Base-by-base conservation (phyloP, 2,888 invertebrate species). In the Perizoma flavofasciatum region DNA sequence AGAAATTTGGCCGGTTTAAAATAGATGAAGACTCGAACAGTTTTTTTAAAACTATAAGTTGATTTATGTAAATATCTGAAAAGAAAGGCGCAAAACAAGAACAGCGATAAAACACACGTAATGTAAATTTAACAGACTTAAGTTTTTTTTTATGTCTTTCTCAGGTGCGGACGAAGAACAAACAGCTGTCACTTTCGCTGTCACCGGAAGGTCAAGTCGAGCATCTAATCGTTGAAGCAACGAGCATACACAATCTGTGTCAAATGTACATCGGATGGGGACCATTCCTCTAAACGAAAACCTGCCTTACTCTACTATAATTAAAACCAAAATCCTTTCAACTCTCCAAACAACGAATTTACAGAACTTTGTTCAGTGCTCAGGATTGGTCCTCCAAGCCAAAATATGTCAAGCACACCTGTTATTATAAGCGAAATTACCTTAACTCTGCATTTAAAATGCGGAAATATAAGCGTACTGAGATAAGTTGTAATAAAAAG, bases 191-290 rank as follows among this genome's bases (percentile, higher is more conserved):
- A 56, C 93, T 96, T 73, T 96, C 95, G 0, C 86, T 98, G 55
- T 98, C 98, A 3, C 96, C 98, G 0, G 98, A 98, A 88, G 99
- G 99, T 6, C 98, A 99, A 89, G 97, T 98, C 0, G 96, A 97
- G 79, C 96, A 96, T 83, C 93, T 99, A 8, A 98, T 99, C 68
- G 94, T 95, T 58, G 98, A 99, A 87, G 98, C 99, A 0, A 97
- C 96, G 10, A 96, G 95, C 82, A 89, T 97, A 53, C 95, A 96
- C 74, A 98, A 98, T 86, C 93, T 99, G 9, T 96, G 97, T 71
- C 96, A 97, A 85, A 99, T 99, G 99, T 99, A 97, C 79, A 94
- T 97, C 54, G 99, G 99, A 6, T 99, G 99, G 99, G 97, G 97
- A 43, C 95, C 98, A 3, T 98, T 95, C 81, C 84, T 97, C 72